A percentile compares a stretch with the other conserved stretches of the same genome.
Conservation (phyloP, 64 coral and sea anemone species). For the Stichodactyla mertensii region DNA sequence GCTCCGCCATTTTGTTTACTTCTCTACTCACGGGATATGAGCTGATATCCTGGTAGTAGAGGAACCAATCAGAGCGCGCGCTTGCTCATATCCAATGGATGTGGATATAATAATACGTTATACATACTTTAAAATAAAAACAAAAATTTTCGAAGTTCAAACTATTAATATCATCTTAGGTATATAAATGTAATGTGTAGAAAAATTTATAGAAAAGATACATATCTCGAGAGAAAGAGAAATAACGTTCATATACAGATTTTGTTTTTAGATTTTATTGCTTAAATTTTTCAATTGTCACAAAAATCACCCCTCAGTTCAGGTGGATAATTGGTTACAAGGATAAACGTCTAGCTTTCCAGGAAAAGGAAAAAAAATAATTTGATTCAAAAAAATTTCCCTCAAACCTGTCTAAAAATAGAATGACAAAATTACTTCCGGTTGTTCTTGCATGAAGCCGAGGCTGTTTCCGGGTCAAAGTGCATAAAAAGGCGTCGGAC, state of each 20-base stretch:
- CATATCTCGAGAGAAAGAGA: not conserved
- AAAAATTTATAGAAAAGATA: no score
- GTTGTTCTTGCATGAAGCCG: not conserved
- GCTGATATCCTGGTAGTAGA: no score
- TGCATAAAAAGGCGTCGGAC: constrained; percentile 56
- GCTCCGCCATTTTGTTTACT: no score
- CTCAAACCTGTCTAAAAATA: not conserved
- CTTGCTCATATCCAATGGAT: no score
- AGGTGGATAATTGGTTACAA: not conserved
- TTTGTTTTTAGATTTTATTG: not conserved
- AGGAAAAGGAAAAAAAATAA: constrained; percentile 9
- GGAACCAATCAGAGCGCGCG: no score
- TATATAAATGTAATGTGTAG: no score
- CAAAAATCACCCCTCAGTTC: not conserved
- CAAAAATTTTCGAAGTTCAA: no score
- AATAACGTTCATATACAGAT: not conserved
- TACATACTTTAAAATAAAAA: no score
- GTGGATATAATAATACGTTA: no score
- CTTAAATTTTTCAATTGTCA: not conserved
- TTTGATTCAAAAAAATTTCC: not conserved
- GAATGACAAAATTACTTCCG: not conserved
- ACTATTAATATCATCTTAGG: no score
- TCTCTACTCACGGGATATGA: no score
- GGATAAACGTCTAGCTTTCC: not conserved
- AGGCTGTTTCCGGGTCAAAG: constrained; percentile 54